Conservation (phyloP, 2,113 vertebrate species). For the Lynx canadensis region DNA sequence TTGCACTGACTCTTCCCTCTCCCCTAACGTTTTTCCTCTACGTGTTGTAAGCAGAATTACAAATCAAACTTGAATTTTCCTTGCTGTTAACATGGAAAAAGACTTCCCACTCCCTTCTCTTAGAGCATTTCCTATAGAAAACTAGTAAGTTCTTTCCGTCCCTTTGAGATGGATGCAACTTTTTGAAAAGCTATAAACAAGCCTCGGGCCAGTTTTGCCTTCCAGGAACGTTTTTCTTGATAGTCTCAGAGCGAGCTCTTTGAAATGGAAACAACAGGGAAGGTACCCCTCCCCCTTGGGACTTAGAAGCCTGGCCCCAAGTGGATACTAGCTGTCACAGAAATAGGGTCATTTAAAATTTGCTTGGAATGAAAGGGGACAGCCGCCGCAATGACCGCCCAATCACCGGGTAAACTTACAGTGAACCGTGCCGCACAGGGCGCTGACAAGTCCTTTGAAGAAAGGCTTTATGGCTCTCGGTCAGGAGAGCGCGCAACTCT, state of each 20-base stretch:
- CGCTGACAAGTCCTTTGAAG: background rate
- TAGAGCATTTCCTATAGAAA: background rate
- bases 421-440: fast-evolving
- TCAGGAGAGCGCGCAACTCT: background rate
- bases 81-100: too few species aligned
- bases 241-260: fast-evolving
- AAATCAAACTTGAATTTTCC: background rate
- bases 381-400: background rate
- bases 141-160: background rate
- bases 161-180: background rate
- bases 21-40: background rate
- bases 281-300: background rate
- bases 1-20: background rate
- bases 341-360: background rate
- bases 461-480: background rate
- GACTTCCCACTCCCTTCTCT: background rate
- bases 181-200: background rate
- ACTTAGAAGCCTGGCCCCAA: too few species aligned
- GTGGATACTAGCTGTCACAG: background rate
- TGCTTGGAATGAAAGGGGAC: background rate
- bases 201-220: background rate
- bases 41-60: background rate
- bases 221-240: background rate
- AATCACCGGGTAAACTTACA: too few species aligned
- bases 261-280: background rate